These are phyloP conservation scores for Tenthredo amoena DNA, from an alignment of 2,888 invertebrate species.

Conservation along the genomic window DNA sequence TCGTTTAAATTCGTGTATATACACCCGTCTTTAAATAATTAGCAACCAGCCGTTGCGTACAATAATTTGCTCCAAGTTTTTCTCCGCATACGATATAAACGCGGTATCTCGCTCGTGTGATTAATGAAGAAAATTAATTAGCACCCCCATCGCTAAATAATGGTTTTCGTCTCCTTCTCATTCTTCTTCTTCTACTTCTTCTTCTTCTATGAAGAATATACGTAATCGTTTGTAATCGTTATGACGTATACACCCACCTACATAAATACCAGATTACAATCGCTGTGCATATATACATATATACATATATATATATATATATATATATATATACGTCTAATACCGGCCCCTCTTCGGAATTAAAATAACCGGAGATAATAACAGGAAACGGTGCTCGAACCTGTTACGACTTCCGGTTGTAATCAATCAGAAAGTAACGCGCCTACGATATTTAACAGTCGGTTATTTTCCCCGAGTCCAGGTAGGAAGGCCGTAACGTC, in stretches of 20 bases:
- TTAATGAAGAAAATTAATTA: too few relatives aligned
- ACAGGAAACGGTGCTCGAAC: slow-evolving; percentile 47
- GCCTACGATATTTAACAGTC: not conserved
- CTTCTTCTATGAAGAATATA: too few relatives aligned
- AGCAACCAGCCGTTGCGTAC: not conserved
- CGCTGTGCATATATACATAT: not conserved
- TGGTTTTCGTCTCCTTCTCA: too few relatives aligned
- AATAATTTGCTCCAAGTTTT: not conserved
- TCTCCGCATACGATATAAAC: too few relatives aligned
- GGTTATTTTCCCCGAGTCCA: not conserved
- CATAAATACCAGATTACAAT: not conserved
- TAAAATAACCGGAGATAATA: slow-evolving; percentile 34
- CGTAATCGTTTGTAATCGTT: not conserved
- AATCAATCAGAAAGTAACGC: slow-evolving; percentile 49
- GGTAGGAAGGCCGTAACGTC: not conserved
- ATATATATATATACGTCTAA: not conserved
- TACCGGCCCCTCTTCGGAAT: not conserved
- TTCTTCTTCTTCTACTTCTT: too few relatives aligned
- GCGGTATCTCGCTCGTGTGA: too few relatives aligned
- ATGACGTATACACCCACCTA: not conserved
- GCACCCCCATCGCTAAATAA: too few relatives aligned
- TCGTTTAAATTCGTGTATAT: slow-evolving; percentile 68
- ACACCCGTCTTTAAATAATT: not conserved
- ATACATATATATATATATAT: not conserved
- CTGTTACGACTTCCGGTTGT: slow-evolving; percentile 45